Conservation (phyloP, 2,797 vertebrate genomes). For the Petrocephalus sullivani region DNA sequence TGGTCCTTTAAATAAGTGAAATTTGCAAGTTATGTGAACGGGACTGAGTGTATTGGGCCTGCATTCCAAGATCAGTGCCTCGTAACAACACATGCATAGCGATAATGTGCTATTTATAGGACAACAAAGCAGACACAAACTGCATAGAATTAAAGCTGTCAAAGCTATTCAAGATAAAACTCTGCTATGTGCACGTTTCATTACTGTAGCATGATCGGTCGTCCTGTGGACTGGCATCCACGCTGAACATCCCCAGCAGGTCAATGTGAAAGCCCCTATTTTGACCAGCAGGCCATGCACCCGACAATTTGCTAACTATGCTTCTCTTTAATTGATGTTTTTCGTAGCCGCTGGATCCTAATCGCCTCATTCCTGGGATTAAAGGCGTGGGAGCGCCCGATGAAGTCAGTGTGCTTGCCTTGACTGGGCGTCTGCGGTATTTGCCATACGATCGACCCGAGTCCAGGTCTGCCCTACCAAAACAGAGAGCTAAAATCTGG, state of each 20-base stretch:
- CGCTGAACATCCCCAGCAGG: constrained; percentile 37
- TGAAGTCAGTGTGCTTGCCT: constrained; percentile 55
- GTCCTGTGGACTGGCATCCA: not conserved
- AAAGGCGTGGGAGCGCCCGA: constrained; percentile 57
- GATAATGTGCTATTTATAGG: constrained; percentile 4
- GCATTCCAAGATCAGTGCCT: not conserved
- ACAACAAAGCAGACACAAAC: not conserved
- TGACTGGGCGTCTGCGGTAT: constrained; percentile 33
- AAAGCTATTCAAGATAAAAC: not conserved
- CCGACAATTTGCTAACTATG: constrained; percentile 47
- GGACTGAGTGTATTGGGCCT: not conserved
- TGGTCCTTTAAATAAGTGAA: not conserved
- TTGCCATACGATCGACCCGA: not conserved
- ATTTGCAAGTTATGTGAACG: not conserved
- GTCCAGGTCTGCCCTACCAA: not conserved
- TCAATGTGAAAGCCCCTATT: constrained; percentile 52
- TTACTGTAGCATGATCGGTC: not conserved
- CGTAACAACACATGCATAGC: not conserved
- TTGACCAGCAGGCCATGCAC: constrained; percentile 52
- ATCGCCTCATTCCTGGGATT: constrained; percentile 65
- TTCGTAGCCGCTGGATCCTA: constrained; percentile 56
- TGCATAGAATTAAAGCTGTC: not conserved
- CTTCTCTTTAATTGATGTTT: constrained; percentile 63
- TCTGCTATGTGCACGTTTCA: not conserved
- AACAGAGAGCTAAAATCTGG: not conserved